phyloP scores from a whole-genome alignment of 2,797 vertebrate genomes.

The Neostethus bicornis region DNA sequence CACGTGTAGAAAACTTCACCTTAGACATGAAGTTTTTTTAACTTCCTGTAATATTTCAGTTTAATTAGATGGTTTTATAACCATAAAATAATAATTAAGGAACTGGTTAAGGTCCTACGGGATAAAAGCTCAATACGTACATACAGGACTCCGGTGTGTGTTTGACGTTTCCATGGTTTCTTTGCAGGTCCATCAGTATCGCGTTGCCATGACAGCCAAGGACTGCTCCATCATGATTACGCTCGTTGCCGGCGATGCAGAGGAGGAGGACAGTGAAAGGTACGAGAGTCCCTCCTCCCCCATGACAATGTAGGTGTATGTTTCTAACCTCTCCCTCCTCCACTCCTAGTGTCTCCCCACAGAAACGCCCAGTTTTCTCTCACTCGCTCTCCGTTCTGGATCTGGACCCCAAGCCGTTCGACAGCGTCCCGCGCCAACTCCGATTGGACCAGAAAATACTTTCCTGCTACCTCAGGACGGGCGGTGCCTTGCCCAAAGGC shows the following conservation, averaged over 20 bases:
- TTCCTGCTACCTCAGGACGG: constrained; percentile 86
- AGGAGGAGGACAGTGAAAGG: constrained; percentile 82
- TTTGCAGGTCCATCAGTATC: constrained; percentile 92
- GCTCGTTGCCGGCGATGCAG: constrained; percentile 86
- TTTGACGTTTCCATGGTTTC: too few relatives aligned
- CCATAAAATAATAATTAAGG: too few relatives aligned
- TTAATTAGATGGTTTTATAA: too few relatives aligned
- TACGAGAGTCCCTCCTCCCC: too few relatives aligned
- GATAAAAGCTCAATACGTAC: too few relatives aligned
- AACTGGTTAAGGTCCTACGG: too few relatives aligned
- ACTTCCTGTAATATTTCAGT: too few relatives aligned
- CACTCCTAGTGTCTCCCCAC: constrained; percentile 24
- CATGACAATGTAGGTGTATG: too few relatives aligned
- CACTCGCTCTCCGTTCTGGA: constrained; percentile 93
- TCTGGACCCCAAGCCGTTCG: constrained; percentile 93
- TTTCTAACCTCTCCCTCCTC: constrained; percentile 1
- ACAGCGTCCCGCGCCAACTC: constrained; percentile 91
- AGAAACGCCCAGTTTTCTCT: constrained; percentile 80
- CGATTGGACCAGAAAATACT: constrained; percentile 92
- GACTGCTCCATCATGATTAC: constrained; percentile 97
- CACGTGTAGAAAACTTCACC: too few relatives aligned
- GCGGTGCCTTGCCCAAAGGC: constrained; percentile 77
- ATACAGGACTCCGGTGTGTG: too few relatives aligned
- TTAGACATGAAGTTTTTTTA: too few relatives aligned
- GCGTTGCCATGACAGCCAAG: constrained; percentile 95